A percentile compares a stretch with the other conserved stretches of the same genome.
phyloP scores from a whole-genome alignment of 2,113 vertebrate genomes.

The Cinclus mexicanus region DNA sequence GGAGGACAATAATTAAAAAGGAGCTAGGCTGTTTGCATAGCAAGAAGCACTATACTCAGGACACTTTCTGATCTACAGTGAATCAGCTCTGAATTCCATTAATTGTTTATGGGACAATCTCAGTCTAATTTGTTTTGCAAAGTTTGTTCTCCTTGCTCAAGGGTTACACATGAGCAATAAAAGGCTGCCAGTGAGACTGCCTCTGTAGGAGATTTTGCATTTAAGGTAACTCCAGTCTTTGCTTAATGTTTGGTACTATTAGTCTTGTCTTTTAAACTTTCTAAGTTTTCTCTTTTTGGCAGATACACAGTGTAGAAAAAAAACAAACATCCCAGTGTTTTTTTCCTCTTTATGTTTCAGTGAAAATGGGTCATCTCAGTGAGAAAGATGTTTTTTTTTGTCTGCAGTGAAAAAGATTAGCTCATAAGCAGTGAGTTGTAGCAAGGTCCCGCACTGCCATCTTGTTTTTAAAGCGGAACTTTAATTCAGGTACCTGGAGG shows the following conservation, averaged over 20 bases:
- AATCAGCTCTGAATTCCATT: neutral
- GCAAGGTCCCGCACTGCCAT: neutral
- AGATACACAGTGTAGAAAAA: neutral
- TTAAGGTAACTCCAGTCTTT: neutral
- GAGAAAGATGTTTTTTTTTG: neutral
- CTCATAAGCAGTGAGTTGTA: neutral
- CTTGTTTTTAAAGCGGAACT: neutral
- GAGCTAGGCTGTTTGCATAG: neutral
- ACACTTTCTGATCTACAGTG: neutral
- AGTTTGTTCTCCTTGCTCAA: neutral
- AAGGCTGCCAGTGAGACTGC: neutral
- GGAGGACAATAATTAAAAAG: neutral
- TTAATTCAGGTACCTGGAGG: neutral
- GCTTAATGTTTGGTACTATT: neutral
- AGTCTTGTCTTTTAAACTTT: neutral
- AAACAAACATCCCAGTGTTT: neutral
- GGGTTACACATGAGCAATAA: neutral
- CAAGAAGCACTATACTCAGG: neutral
- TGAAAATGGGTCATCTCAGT: neutral
- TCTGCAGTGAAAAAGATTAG: neutral
- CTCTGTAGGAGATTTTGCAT: neutral
- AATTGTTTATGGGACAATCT: neutral
- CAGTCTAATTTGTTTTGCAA: slow-evolving; percentile 29
- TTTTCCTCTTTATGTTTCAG: neutral
- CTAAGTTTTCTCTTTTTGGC: neutral